Evolutionary conservation across 1,140 invertebrate species (phyloP).

Genomic region (Arion vulgaris): DNA sequence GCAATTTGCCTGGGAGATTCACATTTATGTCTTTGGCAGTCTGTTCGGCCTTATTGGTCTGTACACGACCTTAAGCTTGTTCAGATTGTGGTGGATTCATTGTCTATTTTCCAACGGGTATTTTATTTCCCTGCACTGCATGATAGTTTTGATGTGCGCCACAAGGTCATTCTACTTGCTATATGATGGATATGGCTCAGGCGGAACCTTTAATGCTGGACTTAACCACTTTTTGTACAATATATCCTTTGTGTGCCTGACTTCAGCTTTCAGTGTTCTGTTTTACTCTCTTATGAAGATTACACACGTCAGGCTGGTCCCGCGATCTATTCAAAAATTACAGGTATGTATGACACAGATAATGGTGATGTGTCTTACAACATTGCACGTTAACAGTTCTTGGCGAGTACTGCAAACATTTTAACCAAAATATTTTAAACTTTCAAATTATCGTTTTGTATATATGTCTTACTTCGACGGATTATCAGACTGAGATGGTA

Average conservation of each 20-base stretch:
- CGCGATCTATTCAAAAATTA: slow-evolving; percentile 76
- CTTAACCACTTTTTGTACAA: slow-evolving; percentile 84
- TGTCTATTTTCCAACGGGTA: slow-evolving; percentile 76
- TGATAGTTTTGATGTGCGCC: slow-evolving; percentile 85
- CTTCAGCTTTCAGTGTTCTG: slow-evolving; percentile 87
- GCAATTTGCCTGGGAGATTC: slow-evolving; percentile 89
- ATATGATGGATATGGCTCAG: slow-evolving; percentile 90
- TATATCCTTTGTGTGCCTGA: slow-evolving; percentile 79
- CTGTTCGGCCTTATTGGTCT: slow-evolving; percentile 86
- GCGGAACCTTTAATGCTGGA: slow-evolving; percentile 83
- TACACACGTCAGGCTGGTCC: slow-evolving; percentile 71
- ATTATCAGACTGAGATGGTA: too few relatives aligned
- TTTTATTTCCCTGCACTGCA: slow-evolving; percentile 86
- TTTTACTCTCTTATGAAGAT: slow-evolving; percentile 87
- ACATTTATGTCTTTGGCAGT: slow-evolving; percentile 87
- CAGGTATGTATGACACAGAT: slow-evolving; percentile 14
- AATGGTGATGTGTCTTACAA: not conserved
- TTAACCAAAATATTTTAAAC: not conserved
- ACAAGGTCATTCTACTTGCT: slow-evolving; percentile 88
- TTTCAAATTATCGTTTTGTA: not conserved
- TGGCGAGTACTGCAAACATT: not conserved
- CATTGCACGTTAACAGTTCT: not conserved
- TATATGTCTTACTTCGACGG: too few relatives aligned
- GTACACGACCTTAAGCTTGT: slow-evolving; percentile 78
- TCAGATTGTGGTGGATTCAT: slow-evolving; percentile 61